phyloP scores from a whole-genome alignment of 2,797 vertebrate species.

The Pangasius krempfi region DNA sequence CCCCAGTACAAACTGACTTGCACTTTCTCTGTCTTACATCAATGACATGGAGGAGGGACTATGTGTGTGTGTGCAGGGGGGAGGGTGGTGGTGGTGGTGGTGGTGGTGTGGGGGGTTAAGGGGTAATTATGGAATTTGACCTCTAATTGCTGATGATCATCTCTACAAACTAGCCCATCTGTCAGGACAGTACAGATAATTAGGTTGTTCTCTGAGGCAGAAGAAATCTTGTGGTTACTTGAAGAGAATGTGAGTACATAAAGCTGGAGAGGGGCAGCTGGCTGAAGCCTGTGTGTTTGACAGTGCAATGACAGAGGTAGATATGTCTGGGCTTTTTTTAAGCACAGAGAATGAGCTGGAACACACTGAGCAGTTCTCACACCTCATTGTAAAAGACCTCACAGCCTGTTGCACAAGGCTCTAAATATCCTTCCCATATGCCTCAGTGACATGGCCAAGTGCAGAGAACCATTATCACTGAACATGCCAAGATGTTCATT shows the following conservation, averaged over 20 bases:
- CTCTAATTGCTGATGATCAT: slow-evolving; percentile 45
- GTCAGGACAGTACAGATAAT: slow-evolving; percentile 47
- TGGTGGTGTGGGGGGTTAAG: no score
- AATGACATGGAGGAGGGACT: no score
- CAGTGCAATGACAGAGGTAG: neutral
- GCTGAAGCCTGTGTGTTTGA: neutral
- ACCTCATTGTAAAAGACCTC: slow-evolving; percentile 40
- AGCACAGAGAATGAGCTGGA: slow-evolving; percentile 12
- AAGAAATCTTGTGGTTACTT: slow-evolving; percentile 36
- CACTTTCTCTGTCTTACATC: neutral
- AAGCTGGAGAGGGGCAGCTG: neutral
- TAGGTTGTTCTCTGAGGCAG: slow-evolving; percentile 40
- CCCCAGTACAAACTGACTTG: neutral
- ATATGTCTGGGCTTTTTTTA: slow-evolving; percentile 34
- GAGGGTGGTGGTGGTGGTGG: neutral
- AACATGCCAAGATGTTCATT: neutral
- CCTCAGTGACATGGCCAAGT: neutral
- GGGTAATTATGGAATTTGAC: slow-evolving; percentile 52
- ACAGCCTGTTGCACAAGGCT: slow-evolving; percentile 7
- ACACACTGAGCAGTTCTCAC: slow-evolving; percentile 30
- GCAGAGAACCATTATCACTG: neutral
- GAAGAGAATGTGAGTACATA: slow-evolving; percentile 21
- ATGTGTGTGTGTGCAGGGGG: neutral
- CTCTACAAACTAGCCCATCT: slow-evolving; percentile 36
- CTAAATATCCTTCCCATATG: neutral